Base-by-base conservation (phyloP, 2,113 vertebrate species). In the Callipepla squamata region DNA sequence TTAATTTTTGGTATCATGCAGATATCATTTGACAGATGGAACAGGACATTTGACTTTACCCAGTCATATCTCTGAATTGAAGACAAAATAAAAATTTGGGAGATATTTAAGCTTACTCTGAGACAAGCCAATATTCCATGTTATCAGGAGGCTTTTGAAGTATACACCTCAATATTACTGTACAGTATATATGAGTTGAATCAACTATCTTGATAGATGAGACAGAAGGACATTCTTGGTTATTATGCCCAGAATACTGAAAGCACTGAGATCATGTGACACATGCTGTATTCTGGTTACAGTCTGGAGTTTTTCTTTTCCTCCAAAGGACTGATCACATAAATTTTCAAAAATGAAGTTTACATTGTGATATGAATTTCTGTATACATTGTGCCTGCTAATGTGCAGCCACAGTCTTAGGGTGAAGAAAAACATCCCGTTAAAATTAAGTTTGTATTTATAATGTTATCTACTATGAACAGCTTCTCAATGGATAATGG, bases 191-290 rank as follows among this genome's bases (percentile, higher is more conserved):
- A 9, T 7, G 13, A 23, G n/a, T 74, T 50, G 70, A 6, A 50
- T 34, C 5, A 75, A 16, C 6, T 21, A 23, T 59, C 9, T 6
- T 61, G 7, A 65, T 1, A 58, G 6, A 12, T 4, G 1, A 8
- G 10, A 58, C 6, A 19, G n/a, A 8, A 76, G 65, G 38, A 70
- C 4, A 22, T 13, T 50, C 36, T 3, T n/a, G 20, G 23, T 18
- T 45, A 42, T 25, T 59, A 45, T 3, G 55, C 12, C 19, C 44
- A 57, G 58, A 28, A 13, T 6, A 48, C 22, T 40, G 13, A 1
- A 1, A 34, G 36, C 26, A 38, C 30, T 25, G 13, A 45, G n/a
- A 38, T 77, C 9, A 40, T 76, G 14, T 36, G 77, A n/a, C 23
- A 55, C 11, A 21, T 22, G 11, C 25, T 59, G 11, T 5, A 67